Evolutionary conservation across 1,140 invertebrate species (phyloP), one percentile per base, ranked within the genome.

Genomic region (Mactra quadrangularis): DNA sequence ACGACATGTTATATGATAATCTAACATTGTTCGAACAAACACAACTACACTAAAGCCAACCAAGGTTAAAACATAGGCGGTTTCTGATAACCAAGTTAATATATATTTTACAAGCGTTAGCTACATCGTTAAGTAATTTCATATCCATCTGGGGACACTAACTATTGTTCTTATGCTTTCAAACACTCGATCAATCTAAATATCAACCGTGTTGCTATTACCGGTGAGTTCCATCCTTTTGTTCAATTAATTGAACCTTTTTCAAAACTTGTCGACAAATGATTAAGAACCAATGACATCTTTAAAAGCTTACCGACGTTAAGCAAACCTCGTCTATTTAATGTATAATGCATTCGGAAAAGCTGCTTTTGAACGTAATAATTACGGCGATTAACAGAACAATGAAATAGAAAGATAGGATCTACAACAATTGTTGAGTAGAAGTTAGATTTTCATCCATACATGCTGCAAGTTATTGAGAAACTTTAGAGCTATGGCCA

Each of bases 371-470:
- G 22, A 79, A 38, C 22, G 57, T 29, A 45, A 71, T 71, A 81
- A 71, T 66, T 47, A 31, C 11, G 22, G 47, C 66, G 60, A 71
- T 81, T 81, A 71, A 22, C 25, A 29, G 66, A 81, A 81, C 64
- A 81, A 81, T 81, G 52, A 47, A n/a, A 9, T 35, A 31, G 47
- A 38, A 22, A 81, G 77, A 81, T 79, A 81, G 47, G 33, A 81
- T 81, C 76, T 68, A 55, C 45, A 59, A 78, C 31, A 57, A 79
- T 70, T 71, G 64, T 71, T 59, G 35, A 25, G 60, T 27, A 33
- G 60, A 68, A 41, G 27, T 17, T 13, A 33, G 31, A 81, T 71
- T 38, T 59, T 33, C 45, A 60, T 45, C 47, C 31, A 9, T 52
- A 25, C 45, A 57, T 71, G 52, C 27, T 57, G 55, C 71, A 53